Conservation (phyloP, 2,888 invertebrate genomes). For the Cyaniris semiargus region DNA sequence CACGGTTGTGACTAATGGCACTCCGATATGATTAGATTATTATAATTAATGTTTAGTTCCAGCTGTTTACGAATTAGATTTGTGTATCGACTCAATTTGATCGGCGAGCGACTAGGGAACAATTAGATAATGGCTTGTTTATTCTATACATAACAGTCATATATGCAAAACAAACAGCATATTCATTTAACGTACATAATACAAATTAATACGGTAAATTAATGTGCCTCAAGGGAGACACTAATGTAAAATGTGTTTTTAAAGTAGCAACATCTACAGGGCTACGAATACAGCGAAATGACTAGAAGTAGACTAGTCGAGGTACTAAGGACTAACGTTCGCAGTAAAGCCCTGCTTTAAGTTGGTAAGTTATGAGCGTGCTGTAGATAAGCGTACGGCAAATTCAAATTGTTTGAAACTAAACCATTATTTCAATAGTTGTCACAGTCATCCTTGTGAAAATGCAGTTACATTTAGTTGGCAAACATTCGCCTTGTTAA, state of each 20-base stretch:
- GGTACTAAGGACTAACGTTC: background rate
- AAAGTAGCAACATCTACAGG: background rate
- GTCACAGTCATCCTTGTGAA: conserved; percentile 24
- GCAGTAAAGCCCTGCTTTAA: background rate
- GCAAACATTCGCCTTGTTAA: conserved; percentile 38
- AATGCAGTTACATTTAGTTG: conserved; percentile 34
- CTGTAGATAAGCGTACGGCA: conserved; percentile 1
- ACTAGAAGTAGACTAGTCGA: background rate
- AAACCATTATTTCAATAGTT: conserved; percentile 19
- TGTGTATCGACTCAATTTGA: background rate
- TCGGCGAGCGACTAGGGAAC: background rate
- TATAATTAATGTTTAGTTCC: conserved; percentile 9
- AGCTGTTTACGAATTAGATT: background rate
- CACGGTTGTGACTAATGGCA: background rate
- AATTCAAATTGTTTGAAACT: conserved; percentile 24
- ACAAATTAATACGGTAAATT: background rate
- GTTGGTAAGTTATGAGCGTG: background rate
- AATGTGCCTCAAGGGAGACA: background rate
- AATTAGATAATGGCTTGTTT: conserved; percentile 16
- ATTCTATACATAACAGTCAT: background rate
- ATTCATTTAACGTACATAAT: background rate
- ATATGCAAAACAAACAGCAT: background rate
- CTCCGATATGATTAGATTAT: background rate
- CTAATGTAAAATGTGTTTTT: background rate
- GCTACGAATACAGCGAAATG: background rate